Percentiles rank a stretch among this genome's conserved stretches.
Evolutionary conservation across 2,888 invertebrate species (phyloP).

Genomic region (Bombylius discolor): DNA sequence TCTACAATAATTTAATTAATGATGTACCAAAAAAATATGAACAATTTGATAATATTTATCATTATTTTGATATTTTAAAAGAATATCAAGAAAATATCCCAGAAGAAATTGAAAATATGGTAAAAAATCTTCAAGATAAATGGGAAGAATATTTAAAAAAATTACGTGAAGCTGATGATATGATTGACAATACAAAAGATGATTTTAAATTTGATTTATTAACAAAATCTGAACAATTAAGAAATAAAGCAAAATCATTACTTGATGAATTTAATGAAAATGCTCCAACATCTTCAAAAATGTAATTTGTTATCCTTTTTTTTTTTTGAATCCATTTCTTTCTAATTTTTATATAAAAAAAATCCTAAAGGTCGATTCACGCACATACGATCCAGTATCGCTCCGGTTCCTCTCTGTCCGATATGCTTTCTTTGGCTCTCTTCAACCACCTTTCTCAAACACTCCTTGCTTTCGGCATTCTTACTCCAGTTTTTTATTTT

Average conservation of each 20-base stretch:
- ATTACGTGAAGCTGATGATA: conserved; percentile 57
- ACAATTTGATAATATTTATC: conserved; percentile 61
- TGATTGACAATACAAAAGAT: conserved; percentile 59
- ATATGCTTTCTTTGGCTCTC: not conserved
- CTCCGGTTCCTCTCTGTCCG: not conserved
- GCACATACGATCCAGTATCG: too few species aligned
- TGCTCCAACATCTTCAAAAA: conserved; percentile 51
- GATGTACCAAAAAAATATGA: conserved; percentile 52
- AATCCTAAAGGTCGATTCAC: too few species aligned
- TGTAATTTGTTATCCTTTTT: conserved; percentile 20
- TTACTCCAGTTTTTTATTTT: too few species aligned
- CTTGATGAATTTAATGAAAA: conserved; percentile 56
- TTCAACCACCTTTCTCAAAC: not conserved
- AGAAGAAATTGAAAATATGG: conserved; percentile 18
- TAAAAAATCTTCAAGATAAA: conserved; percentile 22
- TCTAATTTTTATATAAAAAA: too few species aligned
- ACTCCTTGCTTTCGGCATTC: not conserved
- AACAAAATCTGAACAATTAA: conserved; percentile 57
- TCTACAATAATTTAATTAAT: conserved; percentile 52
- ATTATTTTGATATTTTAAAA: conserved; percentile 56
- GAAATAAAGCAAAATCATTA: conserved; percentile 52
- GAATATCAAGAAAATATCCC: conserved; percentile 63
- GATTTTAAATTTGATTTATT: conserved; percentile 57
- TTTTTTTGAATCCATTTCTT: too few species aligned
- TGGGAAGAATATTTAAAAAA: conserved; percentile 61